Conservation (phyloP, 2,888 invertebrate genomes). For the Anodontia alba region DNA sequence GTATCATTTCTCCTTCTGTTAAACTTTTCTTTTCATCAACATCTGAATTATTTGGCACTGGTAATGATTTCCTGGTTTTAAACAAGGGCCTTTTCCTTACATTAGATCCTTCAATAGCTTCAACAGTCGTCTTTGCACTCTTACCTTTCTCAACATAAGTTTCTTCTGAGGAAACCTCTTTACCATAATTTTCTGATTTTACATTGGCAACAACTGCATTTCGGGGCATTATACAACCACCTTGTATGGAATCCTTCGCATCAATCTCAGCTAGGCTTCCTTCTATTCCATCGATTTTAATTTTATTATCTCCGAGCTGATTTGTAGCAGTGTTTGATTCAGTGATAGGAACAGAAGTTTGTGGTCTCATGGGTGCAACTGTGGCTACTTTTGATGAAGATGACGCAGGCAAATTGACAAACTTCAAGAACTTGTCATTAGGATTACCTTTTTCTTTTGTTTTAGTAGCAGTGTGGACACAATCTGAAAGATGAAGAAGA, state of each 20-base stretch:
- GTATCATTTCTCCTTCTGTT: neutral
- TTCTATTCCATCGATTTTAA: neutral
- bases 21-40: neutral
- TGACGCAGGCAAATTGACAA: constrained; percentile 43
- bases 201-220: neutral
- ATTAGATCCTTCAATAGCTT: neutral
- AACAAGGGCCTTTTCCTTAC: neutral
- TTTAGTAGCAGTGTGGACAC: neutral
- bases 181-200: neutral
- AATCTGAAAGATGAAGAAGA: neutral
- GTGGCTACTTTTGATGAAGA: constrained; percentile 32
- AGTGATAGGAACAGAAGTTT: too few relatives aligned
- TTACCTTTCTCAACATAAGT: neutral
- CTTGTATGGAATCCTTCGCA: neutral
- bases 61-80: neutral
- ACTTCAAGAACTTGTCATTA: constrained; percentile 51
- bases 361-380: constrained; percentile 36
- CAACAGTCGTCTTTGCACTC: neutral
- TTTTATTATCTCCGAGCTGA: neutral
- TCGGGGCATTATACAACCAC: too few relatives aligned
- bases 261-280: neutral
- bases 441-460: neutral
- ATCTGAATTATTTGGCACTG: neutral
- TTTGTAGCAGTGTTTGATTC: neutral
- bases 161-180: neutral